Conservation (phyloP, 2,113 vertebrate genomes). For the Cervus canadensis region DNA sequence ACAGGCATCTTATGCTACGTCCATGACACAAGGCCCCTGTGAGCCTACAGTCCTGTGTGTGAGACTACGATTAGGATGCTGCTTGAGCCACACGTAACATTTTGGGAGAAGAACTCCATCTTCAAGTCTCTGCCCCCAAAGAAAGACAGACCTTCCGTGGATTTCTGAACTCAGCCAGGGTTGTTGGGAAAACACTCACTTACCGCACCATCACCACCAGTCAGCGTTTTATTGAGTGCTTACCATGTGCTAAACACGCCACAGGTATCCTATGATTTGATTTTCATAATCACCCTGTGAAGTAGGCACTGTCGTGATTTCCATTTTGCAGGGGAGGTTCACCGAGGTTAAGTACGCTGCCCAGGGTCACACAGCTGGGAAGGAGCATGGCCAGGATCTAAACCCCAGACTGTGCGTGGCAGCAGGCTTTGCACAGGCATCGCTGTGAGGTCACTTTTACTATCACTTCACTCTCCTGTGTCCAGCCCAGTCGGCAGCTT, state of each 20-base stretch:
- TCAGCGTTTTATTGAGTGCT: constrained; percentile 2
- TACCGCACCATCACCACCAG: not conserved
- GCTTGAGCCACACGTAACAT: not conserved
- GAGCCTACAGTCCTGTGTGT: fast-evolving
- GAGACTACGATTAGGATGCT: not conserved
- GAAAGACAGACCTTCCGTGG: not conserved
- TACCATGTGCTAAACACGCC: not conserved
- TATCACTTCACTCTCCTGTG: not conserved
- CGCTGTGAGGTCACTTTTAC: not conserved
- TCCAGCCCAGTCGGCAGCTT: not conserved
- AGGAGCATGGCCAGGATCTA: not conserved
- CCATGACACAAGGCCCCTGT: not conserved
- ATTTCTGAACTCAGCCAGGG: not conserved
- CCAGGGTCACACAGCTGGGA: not conserved
- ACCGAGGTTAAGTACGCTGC: not conserved
- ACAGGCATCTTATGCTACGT: not conserved
- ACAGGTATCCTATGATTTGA: not conserved
- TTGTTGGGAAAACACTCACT: not conserved
- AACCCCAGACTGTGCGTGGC: not conserved
- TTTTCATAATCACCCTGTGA: constrained; percentile 23
- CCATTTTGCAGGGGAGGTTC: constrained; percentile 5
- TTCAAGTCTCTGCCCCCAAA: not conserved
- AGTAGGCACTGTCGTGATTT: not conserved
- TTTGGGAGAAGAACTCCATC: not conserved
- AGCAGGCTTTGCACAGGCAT: not conserved